Evolutionary conservation across 2,797 vertebrate species (phyloP).

Genomic region (Macropodus opercularis): DNA sequence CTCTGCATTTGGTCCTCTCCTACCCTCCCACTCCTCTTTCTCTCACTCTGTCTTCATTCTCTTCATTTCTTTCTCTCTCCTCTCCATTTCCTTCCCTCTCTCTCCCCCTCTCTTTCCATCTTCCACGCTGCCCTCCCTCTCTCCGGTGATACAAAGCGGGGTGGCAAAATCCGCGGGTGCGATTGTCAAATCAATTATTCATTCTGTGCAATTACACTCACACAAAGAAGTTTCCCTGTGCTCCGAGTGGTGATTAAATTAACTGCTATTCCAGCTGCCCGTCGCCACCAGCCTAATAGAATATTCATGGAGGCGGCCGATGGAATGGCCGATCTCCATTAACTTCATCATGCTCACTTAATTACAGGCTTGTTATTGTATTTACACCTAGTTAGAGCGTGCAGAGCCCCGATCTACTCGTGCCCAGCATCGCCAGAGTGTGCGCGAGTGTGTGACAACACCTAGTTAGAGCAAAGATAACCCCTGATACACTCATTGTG

Average conservation of each 20-base stretch:
- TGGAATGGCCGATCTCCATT: conserved; percentile 99
- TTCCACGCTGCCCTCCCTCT: conserved; percentile 52
- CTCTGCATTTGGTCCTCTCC: conserved; percentile 80
- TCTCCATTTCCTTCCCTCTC: conserved; percentile 25
- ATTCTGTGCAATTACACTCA: conserved; percentile 99
- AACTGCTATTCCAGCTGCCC: conserved; percentile 99
- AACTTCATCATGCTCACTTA: conserved; percentile 99
- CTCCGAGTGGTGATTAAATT: conserved; percentile 99
- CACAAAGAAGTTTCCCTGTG: conserved; percentile 99
- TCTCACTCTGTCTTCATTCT: conserved; percentile 58
- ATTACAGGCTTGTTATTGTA: conserved; percentile 99
- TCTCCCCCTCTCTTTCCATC: conserved; percentile 21
- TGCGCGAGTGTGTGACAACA: conserved; percentile 76
- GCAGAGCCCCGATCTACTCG: conserved; percentile 98
- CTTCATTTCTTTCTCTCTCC: conserved; percentile 12
- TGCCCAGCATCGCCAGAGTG: conserved; percentile 70
- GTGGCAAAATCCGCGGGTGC: conserved; percentile 97
- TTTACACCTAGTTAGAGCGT: conserved; percentile 99
- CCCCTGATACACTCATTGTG: conserved; percentile 76
- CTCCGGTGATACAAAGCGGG: conserved; percentile 92
- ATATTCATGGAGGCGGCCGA: conserved; percentile 99
- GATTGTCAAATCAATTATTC: conserved; percentile 99
- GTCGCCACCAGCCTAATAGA: conserved; percentile 99
- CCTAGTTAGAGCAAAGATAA: conserved; percentile 76
- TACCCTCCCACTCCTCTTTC: conserved; percentile 81